Percentiles rank a stretch among this genome's conserved stretches.
phyloP scores from a whole-genome alignment of 2,797 vertebrate species.

The Typhlichthys subterraneus region DNA sequence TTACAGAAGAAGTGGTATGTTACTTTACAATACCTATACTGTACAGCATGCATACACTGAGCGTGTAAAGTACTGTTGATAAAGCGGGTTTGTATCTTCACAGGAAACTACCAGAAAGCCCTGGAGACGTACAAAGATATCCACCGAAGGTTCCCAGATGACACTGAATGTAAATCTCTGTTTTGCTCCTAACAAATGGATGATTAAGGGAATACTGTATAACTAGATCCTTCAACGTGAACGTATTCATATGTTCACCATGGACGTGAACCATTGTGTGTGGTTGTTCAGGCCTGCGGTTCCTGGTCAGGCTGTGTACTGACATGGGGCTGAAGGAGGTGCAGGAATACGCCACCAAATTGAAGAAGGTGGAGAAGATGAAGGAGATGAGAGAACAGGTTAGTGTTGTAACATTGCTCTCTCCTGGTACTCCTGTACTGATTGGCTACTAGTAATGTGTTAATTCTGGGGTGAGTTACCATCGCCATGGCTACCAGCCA shows the following conservation, averaged over 20 bases:
- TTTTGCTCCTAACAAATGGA: conserved; percentile 9
- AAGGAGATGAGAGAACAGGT: conserved; percentile 96
- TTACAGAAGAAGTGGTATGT: conserved; percentile 92
- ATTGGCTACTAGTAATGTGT: too few species aligned
- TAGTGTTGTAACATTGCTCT: not conserved
- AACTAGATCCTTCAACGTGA: not conserved
- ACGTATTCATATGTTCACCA: not conserved
- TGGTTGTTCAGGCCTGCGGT: conserved; percentile 84
- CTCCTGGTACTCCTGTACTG: too few species aligned
- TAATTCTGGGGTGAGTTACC: too few species aligned
- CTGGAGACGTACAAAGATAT: conserved; percentile 94
- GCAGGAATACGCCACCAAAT: conserved; percentile 90
- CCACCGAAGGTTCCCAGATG: conserved; percentile 94
- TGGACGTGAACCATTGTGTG: conserved; percentile 17
- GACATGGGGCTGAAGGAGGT: conserved; percentile 95
- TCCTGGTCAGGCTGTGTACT: conserved; percentile 92
- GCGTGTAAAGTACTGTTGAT: too few species aligned
- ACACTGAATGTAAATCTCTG: conserved; percentile 87
- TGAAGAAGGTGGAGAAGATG: conserved; percentile 95
- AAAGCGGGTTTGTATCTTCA: conserved; percentile 11
- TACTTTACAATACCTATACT: not conserved
- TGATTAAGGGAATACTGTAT: not conserved
- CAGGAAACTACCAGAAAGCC: conserved; percentile 97
- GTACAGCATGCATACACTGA: too few species aligned
- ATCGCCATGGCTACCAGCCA: too few species aligned